These are phyloP conservation scores for Enteromius argenteus DNA, from an alignment of 2,797 vertebrate species.

Conservation along the genomic window DNA sequence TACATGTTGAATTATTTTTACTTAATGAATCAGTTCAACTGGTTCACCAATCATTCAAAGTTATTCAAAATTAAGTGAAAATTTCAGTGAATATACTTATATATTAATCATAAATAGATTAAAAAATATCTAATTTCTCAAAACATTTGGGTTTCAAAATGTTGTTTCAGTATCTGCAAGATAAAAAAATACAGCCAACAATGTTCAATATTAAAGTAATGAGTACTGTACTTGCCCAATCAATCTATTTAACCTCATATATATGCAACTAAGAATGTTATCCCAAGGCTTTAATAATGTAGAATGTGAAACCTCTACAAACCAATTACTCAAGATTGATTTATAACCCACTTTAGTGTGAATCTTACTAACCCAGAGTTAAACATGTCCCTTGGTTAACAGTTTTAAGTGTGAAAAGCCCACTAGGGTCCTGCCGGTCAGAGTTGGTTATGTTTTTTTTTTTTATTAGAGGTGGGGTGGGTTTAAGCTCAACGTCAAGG, in stretches of 20 bases:
- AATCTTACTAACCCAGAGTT: conserved; percentile 14
- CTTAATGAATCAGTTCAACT: background rate
- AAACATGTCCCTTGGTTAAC: background rate
- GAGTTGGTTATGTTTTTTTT: conserved; percentile 63
- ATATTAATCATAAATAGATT: background rate
- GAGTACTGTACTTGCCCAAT: background rate
- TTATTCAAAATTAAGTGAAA: background rate
- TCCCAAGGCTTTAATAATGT: background rate
- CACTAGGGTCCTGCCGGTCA: conserved; percentile 71
- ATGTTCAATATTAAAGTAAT: background rate
- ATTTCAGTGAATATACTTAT: background rate
- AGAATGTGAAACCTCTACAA: background rate
- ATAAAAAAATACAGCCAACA: too few relatives aligned
- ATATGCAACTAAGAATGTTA: background rate
- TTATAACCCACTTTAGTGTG: background rate
- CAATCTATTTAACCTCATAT: background rate
- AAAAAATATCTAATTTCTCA: background rate
- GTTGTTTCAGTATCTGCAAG: background rate
- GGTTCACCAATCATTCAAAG: background rate
- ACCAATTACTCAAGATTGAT: background rate
- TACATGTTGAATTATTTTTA: background rate
- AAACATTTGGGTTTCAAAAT: too few relatives aligned
- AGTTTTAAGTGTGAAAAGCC: background rate
- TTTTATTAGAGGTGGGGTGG: conserved; percentile 59
- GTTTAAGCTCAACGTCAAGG: conserved; percentile 26